Percentiles rank a stretch among this genome's conserved stretches.
Conservation (phyloP, 1,140 invertebrate species). For the Pararge aegeria region DNA sequence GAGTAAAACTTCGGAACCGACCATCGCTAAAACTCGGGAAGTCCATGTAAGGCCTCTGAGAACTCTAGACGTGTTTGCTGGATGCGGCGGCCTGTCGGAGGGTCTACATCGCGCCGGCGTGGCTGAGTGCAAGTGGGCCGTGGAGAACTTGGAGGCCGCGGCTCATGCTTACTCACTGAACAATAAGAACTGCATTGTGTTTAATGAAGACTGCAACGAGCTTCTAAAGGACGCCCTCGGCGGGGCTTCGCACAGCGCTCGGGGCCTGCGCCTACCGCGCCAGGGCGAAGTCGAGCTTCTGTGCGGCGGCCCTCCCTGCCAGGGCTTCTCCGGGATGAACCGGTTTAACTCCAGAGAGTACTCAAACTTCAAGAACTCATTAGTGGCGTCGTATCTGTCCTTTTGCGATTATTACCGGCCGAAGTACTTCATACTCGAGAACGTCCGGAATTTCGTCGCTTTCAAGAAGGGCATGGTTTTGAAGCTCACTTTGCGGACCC, state of each 20-base stretch:
- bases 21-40: slow-evolving; percentile 43
- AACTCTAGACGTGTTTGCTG: slow-evolving; percentile 93
- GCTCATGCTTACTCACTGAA: slow-evolving; percentile 91
- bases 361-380: slow-evolving; percentile 93
- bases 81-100: slow-evolving; percentile 89
- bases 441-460: slow-evolving; percentile 92
- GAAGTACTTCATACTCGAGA: slow-evolving; percentile 92
- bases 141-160: slow-evolving; percentile 89
- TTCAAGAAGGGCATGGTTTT: slow-evolving; percentile 91
- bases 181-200: slow-evolving; percentile 87
- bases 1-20: slow-evolving; percentile 65
- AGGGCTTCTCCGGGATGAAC: slow-evolving; percentile 95
- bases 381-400: slow-evolving; percentile 91
- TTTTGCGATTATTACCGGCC: slow-evolving; percentile 94
- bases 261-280: slow-evolving; percentile 84
- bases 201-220: slow-evolving; percentile 90
- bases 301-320: slow-evolving; percentile 94
- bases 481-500: slow-evolving; percentile 88
- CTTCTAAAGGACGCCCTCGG: slow-evolving; percentile 85
- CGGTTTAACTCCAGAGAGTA: slow-evolving; percentile 93
- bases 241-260: slow-evolving; percentile 64
- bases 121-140: slow-evolving; percentile 88
- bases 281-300: slow-evolving; percentile 92
- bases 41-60: slow-evolving; percentile 78
- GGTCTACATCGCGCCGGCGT: slow-evolving; percentile 87